Base-by-base conservation (phyloP, 2,888 invertebrate genomes). In the Graphium colonna region DNA sequence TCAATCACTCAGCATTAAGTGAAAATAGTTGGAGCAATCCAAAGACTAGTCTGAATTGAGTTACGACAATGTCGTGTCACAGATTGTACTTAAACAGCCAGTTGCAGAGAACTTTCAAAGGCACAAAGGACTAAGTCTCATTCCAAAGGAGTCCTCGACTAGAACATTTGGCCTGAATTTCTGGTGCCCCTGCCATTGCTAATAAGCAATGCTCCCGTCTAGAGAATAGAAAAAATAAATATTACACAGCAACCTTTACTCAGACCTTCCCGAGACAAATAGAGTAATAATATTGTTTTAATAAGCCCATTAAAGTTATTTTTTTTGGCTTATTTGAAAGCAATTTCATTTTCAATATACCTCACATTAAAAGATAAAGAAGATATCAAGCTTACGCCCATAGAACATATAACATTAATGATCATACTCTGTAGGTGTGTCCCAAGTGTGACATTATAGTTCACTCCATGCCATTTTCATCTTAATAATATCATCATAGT, bases 11-110 rank as follows among this genome's bases (percentile, higher is more conserved):
- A 85, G 83, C 51, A 33, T 45, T 40, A 48, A 59, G 59, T 64
- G 59, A 62, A 60, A 64, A 61, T 56, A 58, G 42, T 54, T 38
- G 62, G 84, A 90, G 90, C 90, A 91, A 92, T 91, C 87, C 69
- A 85, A 90, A 94, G 93, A 94, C 84, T 94, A 94, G 94, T 94
- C 94, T 94, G 94, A 94, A 94, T 94, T 93, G 94, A 94, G 94
- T 94, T 94, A 82, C 80, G 76, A 75, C 71, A 4, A 21, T 0
- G 69, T 78, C 73, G 82, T 54, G 84, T 93, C 91, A 93, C 93
- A 93, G 81, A 94, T 94, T 92, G 84, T 64, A 92, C 94, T 94
- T 78, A 94, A 93, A 93, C 56, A 52, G 94, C 94, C 62, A 91
- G 91, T 90, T 91, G 83, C 91, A 81, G 88, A 91, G 69, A 86